Base-by-base conservation (phyloP, 2,888 invertebrate species). In the Bhutanitis thaidina region DNA sequence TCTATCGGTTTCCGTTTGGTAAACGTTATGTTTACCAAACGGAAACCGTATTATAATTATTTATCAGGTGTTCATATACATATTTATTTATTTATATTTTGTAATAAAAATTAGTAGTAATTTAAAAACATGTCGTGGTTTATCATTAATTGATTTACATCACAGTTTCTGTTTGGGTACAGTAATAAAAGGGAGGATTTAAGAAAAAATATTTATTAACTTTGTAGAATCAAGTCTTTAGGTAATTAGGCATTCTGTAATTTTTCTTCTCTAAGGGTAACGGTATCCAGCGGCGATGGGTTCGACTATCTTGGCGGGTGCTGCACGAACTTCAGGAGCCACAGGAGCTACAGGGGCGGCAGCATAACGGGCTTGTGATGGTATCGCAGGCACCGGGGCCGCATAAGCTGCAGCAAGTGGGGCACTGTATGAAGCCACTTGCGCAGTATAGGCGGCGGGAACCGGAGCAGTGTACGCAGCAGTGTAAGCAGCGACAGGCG, bases 251-350 rank as follows among this genome's bases (percentile, higher is more conserved):
- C 62, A 66, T 74, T 64, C 68, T 69, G 57, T 70, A 51, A 49
- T 50, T 57, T 5, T 34, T 70, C 58, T 65, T 69, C 62, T 60
- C 80, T 61, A 87, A 62, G 83, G 85, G 65, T 87, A 85, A 50
- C 83, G 74, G 71, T 87, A 86, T 49, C 84, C 85, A 25, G 81
- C 60, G n/a, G 63, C 77, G 32, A 74, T 71, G 41, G 67, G 77
- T 83, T 93, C 64, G 84, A 94, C 75, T 79, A 93, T 27, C 65
- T 94, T 74, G 86, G 93, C 86, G 87, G 94, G 64, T 87, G 94
- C 67, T 90, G 94, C 70, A 59, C 92, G 64, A 79, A 90, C 65
- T 77, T 89, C 68, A 73, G 55, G 44, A 3, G 93, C 93, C 92
- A 92, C 92, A 13, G 59, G 54, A 15, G 65, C 62, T 0, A 68